Base-by-base conservation (phyloP, 2,888 invertebrate species). In the Steromphala cineraria region DNA sequence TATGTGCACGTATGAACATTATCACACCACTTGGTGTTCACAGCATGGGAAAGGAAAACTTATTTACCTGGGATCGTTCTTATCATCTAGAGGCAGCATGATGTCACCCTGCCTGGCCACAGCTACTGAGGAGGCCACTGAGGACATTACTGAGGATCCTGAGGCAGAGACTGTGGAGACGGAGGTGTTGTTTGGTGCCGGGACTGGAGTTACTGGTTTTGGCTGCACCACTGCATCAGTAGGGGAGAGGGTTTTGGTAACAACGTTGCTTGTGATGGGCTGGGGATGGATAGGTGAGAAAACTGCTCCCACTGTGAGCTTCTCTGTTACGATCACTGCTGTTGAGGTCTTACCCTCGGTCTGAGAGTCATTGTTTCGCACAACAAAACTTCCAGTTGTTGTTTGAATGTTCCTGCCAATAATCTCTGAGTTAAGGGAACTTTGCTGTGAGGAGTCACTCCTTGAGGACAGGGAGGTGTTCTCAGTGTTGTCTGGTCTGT, bases 201-300 rank as follows among this genome's bases (percentile, higher is more conserved):
- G 19, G 31, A 74, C n/a, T 15, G 74, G 74, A 7, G 74, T 74
- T 28, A 77, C 76, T 55, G 76, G 76, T 36, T 77, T 77, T 5
- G 76, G 76, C 31, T 77, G 76, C 8, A 77, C n/a, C 76, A 1
- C 46, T 2, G 46, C 19, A 19, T 21, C 36, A 17, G 53, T 77
- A 13, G 53, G 28, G 55, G 56, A 24, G 10, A 77, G 7, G 31
- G 55, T 53, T 36, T 77, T 8, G 31, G 53, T 24, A 15, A 77
- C 62, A n/a, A 80, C 84, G 55, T 78, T 81, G 53, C 80, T 83
- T 2, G 89, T 90, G n/a, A 90, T 84, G 4, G 91, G 91, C 75
- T 90, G 90, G 1, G 91, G 91, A 74, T 91, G 90, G 21, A 91
- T 90, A 0, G 91, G 91, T 28, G 90, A 89, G 82, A 91, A 91